Conservation (phyloP, 2,888 invertebrate genomes). For the Stenichneumon culpator region DNA sequence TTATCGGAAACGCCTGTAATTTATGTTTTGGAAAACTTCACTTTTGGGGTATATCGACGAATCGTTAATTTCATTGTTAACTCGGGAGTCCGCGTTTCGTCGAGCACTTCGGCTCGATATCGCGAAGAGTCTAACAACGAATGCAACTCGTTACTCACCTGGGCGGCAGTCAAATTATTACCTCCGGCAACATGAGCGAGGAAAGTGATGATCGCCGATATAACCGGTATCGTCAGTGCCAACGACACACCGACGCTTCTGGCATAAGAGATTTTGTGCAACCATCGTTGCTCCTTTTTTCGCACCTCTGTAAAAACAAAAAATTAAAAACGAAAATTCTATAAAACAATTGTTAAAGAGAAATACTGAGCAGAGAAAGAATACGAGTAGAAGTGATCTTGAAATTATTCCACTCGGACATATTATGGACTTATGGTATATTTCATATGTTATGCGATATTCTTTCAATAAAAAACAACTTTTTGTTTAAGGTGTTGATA, state of each 20-base stretch:
- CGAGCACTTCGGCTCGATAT: not conserved
- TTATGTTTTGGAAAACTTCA: conserved; percentile 52
- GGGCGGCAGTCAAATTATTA: conserved; percentile 87
- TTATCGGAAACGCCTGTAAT: conserved; percentile 82
- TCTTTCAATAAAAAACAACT: too few relatives aligned
- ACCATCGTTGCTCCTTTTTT: conserved; percentile 85
- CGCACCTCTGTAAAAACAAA: conserved; percentile 85
- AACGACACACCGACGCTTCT: conserved; percentile 88
- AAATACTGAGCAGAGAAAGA: too few relatives aligned
- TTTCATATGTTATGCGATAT: too few relatives aligned
- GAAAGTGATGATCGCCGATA: conserved; percentile 88
- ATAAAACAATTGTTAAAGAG: not conserved
- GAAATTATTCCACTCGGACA: too few relatives aligned
- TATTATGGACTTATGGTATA: too few relatives aligned
- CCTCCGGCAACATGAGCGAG: conserved; percentile 86
- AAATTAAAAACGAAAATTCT: not conserved
- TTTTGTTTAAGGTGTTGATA: too few relatives aligned
- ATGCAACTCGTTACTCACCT: conserved; percentile 84
- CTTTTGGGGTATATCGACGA: not conserved
- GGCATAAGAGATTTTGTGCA: conserved; percentile 87
- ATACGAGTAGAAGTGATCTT: too few relatives aligned
- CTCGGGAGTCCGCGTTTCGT: not conserved
- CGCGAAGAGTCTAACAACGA: not conserved
- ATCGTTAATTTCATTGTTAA: not conserved
- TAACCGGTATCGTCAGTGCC: conserved; percentile 87